Conservation (phyloP, 2,797 vertebrate species). For the Centroberyx gerrardi region DNA sequence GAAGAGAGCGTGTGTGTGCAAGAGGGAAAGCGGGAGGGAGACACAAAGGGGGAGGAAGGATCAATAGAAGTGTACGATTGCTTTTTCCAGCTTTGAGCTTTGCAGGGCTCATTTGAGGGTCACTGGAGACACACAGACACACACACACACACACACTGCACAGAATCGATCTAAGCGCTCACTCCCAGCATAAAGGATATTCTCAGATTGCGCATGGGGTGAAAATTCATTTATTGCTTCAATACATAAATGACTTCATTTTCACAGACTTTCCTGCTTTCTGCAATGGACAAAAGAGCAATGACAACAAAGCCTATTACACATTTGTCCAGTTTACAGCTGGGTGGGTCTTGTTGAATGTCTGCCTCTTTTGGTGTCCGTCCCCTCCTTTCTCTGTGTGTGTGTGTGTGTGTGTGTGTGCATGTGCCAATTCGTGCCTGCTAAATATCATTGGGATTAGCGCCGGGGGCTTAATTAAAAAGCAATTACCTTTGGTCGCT, state of each 20-base stretch:
- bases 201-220: constrained; percentile 37
- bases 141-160: constrained; percentile 6
- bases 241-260: constrained; percentile 56
- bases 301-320: constrained; percentile 55
- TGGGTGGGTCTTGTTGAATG: constrained; percentile 53
- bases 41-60: constrained; percentile 18
- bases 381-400: constrained; percentile 38
- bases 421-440: constrained; percentile 51
- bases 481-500: constrained; percentile 82
- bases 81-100: constrained; percentile 56
- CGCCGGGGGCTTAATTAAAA: constrained; percentile 84
- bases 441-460: constrained; percentile 85
- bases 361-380: constrained; percentile 31
- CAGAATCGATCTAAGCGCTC: constrained; percentile 50
- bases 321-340: constrained; percentile 57
- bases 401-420: constrained; percentile 29
- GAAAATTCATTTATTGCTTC: constrained; percentile 62
- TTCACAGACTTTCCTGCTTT: constrained; percentile 36
- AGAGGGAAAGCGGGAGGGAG: neutral
- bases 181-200: constrained; percentile 52
- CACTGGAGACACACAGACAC: constrained; percentile 33
- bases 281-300: constrained; percentile 53
- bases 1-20: neutral
- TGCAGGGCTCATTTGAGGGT: constrained; percentile 44
- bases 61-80: constrained; percentile 36